A percentile compares a stretch with the other conserved stretches of the same genome.
Evolutionary conservation across 2,888 invertebrate species (phyloP).

Genomic region (Dasysyrphus tricinctus): DNA sequence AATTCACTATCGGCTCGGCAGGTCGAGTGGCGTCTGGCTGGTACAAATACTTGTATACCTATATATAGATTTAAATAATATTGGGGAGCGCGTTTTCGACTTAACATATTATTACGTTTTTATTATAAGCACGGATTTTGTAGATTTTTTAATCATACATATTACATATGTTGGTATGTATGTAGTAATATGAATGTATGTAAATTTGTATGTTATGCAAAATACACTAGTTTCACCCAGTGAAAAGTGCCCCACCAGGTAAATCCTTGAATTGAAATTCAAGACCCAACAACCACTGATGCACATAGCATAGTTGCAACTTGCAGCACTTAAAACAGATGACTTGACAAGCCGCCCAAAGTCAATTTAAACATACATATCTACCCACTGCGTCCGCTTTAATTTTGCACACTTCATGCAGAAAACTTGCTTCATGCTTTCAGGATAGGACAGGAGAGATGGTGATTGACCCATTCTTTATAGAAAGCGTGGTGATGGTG

Average conservation of each 20-base stretch:
- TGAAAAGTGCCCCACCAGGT: slow-evolving; percentile 5
- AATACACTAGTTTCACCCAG: slow-evolving; percentile 2
- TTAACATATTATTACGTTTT: not conserved
- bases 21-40: slow-evolving; percentile 44
- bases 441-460: slow-evolving; percentile 7
- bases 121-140: not conserved
- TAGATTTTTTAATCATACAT: not conserved
- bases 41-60: not conserved
- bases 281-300: slow-evolving; percentile 4
- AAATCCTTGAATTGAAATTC: not conserved
- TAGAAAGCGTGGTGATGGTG: slow-evolving; percentile 10
- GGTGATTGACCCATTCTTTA: slow-evolving; percentile 36
- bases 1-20: slow-evolving; percentile 45
- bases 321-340: slow-evolving; percentile 12
- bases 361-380: not conserved
- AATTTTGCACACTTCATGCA: slow-evolving; percentile 11
- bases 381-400: slow-evolving; percentile 3
- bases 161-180: too few relatives aligned
- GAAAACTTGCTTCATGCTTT: not conserved
- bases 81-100: slow-evolving; percentile 11
- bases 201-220: slow-evolving; percentile 1
- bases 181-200: not conserved
- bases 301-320: not conserved
- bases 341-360: slow-evolving; percentile 19
- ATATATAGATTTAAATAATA: slow-evolving; percentile 47